phyloP scores from a whole-genome alignment of 1,140 invertebrate genomes.

The Argopecten irradians region DNA sequence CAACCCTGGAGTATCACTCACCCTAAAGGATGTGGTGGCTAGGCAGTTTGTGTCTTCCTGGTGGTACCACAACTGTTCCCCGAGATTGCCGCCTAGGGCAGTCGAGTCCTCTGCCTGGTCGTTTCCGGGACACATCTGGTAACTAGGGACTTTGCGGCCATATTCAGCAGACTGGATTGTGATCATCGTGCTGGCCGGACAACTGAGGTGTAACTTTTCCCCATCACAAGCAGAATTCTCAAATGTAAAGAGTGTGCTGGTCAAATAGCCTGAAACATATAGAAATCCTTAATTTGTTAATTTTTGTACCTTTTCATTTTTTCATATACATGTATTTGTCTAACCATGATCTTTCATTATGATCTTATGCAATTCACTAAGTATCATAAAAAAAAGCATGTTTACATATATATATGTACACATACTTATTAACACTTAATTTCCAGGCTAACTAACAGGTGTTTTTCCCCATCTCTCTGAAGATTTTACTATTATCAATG shows the following conservation, averaged over 20 bases:
- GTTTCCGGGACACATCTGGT: slow-evolving; percentile 43
- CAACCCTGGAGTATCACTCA: background rate
- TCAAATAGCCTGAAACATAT: slow-evolving; percentile 85
- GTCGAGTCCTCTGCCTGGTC: background rate
- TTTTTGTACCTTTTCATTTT: too few species aligned
- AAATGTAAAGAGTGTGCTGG: slow-evolving; percentile 91
- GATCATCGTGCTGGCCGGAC: slow-evolving; percentile 91
- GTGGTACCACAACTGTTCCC: background rate
- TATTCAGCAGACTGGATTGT: slow-evolving; percentile 88
- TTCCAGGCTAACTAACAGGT: too few species aligned
- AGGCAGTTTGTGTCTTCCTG: slow-evolving; percentile 41
- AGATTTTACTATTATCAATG: too few species aligned
- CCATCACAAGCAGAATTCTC: slow-evolving; percentile 92
- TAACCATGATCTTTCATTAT: too few species aligned
- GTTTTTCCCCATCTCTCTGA: too few species aligned
- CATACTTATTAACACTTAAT: too few species aligned
- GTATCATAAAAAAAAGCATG: too few species aligned
- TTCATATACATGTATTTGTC: too few species aligned
- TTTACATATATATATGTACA: too few species aligned
- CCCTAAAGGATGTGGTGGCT: slow-evolving; percentile 47
- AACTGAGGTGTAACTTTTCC: slow-evolving; percentile 88
- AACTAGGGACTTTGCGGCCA: slow-evolving; percentile 75
- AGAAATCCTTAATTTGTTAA: background rate
- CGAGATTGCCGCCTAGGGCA: background rate
- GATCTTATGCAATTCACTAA: too few species aligned